These are phyloP conservation scores for Sminthurides aquaticus DNA, from an alignment of 2,888 invertebrate genomes.

Conservation along the genomic window DNA sequence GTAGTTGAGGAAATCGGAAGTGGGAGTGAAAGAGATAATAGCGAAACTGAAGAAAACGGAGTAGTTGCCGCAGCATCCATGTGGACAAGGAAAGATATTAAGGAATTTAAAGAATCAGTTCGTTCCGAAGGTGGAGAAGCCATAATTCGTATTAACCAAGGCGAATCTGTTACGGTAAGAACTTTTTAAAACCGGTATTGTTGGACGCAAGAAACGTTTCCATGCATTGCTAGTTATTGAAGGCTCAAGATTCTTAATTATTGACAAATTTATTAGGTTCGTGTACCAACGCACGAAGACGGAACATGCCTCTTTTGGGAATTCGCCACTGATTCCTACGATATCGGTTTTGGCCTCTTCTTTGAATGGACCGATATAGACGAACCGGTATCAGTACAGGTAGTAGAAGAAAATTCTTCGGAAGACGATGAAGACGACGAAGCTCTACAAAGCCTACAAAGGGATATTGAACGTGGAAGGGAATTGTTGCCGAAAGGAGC, in stretches of 20 bases:
- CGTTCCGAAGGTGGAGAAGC: slow-evolving; percentile 73
- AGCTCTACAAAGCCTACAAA: slow-evolving; percentile 50
- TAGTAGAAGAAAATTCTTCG: slow-evolving; percentile 67
- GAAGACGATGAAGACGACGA: slow-evolving; percentile 66
- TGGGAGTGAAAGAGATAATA: slow-evolving; percentile 37
- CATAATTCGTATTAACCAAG: slow-evolving; percentile 86
- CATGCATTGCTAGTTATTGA: no score
- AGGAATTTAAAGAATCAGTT: slow-evolving; percentile 82
- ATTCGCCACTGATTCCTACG: slow-evolving; percentile 96
- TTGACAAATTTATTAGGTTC: slow-evolving; percentile 50
- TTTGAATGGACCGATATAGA: slow-evolving; percentile 94
- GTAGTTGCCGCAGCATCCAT: slow-evolving; percentile 61
- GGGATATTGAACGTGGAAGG: slow-evolving; percentile 41
- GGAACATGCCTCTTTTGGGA: slow-evolving; percentile 96
- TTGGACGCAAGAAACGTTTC: background rate
- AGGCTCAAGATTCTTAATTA: background rate
- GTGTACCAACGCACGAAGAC: slow-evolving; percentile 92
- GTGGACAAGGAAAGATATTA: slow-evolving; percentile 90
- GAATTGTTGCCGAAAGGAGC: slow-evolving; percentile 41
- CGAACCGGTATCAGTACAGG: slow-evolving; percentile 83
- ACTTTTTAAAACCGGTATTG: background rate
- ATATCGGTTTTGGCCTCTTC: slow-evolving; percentile 94
- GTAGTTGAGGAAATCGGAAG: slow-evolving; percentile 10
- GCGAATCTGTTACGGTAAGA: slow-evolving; percentile 87
- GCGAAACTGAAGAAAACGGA: slow-evolving; percentile 43